Base-by-base conservation (phyloP, 2,888 invertebrate genomes). In the Toxonevra muliebris region DNA sequence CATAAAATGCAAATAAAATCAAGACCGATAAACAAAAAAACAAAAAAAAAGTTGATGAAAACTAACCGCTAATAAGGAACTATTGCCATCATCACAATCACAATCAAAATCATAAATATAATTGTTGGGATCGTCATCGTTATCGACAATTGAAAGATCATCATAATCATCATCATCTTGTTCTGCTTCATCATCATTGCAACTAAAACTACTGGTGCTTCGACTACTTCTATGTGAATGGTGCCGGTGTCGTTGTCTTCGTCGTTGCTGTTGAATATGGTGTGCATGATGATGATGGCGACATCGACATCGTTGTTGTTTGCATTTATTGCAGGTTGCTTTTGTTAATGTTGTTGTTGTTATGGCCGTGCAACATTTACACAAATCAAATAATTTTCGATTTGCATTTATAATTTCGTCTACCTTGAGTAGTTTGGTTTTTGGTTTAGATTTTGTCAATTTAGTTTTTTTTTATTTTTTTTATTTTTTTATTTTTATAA, bases 41-140 rank as follows among this genome's bases (percentile, higher is more conserved):
- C 30, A 67, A 68, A 61, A 60, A 69, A 66, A 69, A 75, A 74
- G 70, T 70, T 59, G 65, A 69, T 58, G 66, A 70, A 68, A 77
- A 81, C 81, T 81, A 79, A 81, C 81, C 81, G 76, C 76, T 74
- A 78, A 78, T 68, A 67, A 61, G 7, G 77, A 77, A 77, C 76
- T 78, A 74, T 75, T 74, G 70, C 76, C 75, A 75, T 68, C 73
- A 73, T 70, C 74, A 68, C 52, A 59, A 65, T 62, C 58, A 48
- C 41, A 61, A 57, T 45, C 63, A 64, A 40, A 59, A 53, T 48
- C 45, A 54, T 43, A 62, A 66, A 60, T 52, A 61, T 65, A 19
- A 61, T 61, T 41, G 52, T 63, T 73, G 60, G 69, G 71, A 74
- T 71, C 73, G 69, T 73, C 76, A 70, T 72, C 75, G 68, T 73